phyloP scores from a whole-genome alignment of 30 jellyfish, hydroid and myxozoan genomes.

The Catostylus mosaicus region DNA sequence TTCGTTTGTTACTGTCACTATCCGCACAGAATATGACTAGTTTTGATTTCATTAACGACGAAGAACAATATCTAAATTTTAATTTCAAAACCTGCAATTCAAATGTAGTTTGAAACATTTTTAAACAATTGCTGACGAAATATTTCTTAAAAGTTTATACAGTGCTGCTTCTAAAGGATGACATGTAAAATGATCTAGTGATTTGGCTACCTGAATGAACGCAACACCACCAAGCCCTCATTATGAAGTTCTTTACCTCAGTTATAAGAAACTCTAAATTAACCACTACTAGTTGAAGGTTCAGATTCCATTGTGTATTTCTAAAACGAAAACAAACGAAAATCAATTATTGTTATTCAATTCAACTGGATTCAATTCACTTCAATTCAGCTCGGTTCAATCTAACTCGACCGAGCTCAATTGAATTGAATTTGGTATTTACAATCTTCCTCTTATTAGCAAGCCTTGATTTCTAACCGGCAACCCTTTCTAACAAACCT shows the following conservation, averaged over 20 bases:
- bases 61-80: not conserved
- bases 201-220: not conserved
- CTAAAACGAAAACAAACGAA: not conserved
- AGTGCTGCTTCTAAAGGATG: constrained; percentile 1
- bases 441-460: too few relatives aligned
- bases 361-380: too few relatives aligned
- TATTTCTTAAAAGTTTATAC: constrained; percentile 13
- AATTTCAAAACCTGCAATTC: not conserved
- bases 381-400: too few relatives aligned
- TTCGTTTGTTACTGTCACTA: too few relatives aligned
- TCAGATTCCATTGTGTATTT: constrained; percentile 73
- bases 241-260: not conserved
- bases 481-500: too few relatives aligned
- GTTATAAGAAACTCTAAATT: not conserved
- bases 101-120: not conserved
- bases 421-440: too few relatives aligned
- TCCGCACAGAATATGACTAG: too few relatives aligned
- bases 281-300: constrained; percentile 96
- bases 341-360: too few relatives aligned
- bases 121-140: not conserved
- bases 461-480: too few relatives aligned
- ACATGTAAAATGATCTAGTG: not conserved
- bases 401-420: too few relatives aligned
- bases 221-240: not conserved
- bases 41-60: not conserved